Evolutionary conservation across 2,888 invertebrate species (phyloP).

Genomic region (Halictus quadricinctus): DNA sequence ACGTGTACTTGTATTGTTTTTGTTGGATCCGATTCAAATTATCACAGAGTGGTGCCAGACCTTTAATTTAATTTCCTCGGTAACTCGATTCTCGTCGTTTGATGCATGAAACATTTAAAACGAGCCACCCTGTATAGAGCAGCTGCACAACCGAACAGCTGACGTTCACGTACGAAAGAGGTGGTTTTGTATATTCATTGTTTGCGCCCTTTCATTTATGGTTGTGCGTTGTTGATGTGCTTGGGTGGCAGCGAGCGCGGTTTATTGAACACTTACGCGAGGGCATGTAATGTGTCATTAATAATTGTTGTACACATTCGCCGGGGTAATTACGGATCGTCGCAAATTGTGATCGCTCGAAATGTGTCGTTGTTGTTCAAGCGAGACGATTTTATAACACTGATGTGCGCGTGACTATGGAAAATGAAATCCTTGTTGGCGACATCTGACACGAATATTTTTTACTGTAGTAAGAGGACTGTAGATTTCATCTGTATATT

Average conservation of each 20-base stretch:
- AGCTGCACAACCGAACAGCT: slow-evolving; percentile 77
- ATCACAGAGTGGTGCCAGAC: not conserved
- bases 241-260: not conserved
- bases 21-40: not conserved
- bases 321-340: not conserved
- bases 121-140: slow-evolving; percentile 55
- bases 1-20: not conserved
- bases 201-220: slow-evolving; percentile 50
- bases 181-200: slow-evolving; percentile 55
- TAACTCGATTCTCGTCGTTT: slow-evolving; percentile 6
- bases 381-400: not conserved
- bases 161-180: slow-evolving; percentile 63
- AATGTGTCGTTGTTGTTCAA: not conserved
- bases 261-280: slow-evolving; percentile 48
- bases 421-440: too few species aligned
- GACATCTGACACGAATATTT: too few species aligned
- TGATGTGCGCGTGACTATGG: not conserved
- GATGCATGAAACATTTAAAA: slow-evolving; percentile 31
- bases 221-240: slow-evolving; percentile 12
- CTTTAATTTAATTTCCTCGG: slow-evolving; percentile 15
- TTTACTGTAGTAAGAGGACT: too few species aligned
- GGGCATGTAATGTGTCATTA: slow-evolving; percentile 26
- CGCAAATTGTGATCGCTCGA: not conserved
- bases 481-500: too few species aligned
- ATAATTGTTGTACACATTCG: slow-evolving; percentile 41